Evolutionary conservation across 1,140 invertebrate species (phyloP).

Genomic region (Batillaria attramentaria): DNA sequence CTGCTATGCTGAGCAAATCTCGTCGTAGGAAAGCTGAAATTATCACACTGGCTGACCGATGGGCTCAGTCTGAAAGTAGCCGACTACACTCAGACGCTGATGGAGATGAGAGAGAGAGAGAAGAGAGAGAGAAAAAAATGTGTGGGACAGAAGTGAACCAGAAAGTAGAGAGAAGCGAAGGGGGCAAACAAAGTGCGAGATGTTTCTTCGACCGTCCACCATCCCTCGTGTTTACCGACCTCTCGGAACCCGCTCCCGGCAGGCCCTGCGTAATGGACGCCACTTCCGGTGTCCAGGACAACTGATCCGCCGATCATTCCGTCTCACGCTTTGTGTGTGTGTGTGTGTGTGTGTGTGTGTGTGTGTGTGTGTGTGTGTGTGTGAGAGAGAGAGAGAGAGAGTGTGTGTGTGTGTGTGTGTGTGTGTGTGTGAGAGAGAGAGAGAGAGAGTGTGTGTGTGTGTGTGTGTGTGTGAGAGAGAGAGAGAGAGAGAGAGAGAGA

Average conservation of each 20-base stretch:
- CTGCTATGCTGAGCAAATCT: too few relatives aligned
- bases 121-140: too few relatives aligned
- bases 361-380: constrained; percentile 12
- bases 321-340: background rate
- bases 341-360: background rate
- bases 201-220: background rate
- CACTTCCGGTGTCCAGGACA: constrained; percentile 1
- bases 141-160: too few relatives aligned
- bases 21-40: too few relatives aligned
- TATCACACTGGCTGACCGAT: too few relatives aligned
- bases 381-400: constrained; percentile 15
- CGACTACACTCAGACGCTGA: too few relatives aligned
- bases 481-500: background rate
- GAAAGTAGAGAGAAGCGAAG: too few relatives aligned
- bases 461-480: background rate
- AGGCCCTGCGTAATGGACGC: constrained; percentile 6
- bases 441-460: constrained; percentile 16
- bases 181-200: background rate
- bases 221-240: background rate
- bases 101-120: too few relatives aligned
- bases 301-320: constrained; percentile 4
- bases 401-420: constrained; percentile 16
- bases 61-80: too few relatives aligned
- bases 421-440: constrained; percentile 16
- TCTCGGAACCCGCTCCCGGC: background rate